Conservation (phyloP, 2,797 vertebrate species). For the Syngnathus rostellatus region DNA sequence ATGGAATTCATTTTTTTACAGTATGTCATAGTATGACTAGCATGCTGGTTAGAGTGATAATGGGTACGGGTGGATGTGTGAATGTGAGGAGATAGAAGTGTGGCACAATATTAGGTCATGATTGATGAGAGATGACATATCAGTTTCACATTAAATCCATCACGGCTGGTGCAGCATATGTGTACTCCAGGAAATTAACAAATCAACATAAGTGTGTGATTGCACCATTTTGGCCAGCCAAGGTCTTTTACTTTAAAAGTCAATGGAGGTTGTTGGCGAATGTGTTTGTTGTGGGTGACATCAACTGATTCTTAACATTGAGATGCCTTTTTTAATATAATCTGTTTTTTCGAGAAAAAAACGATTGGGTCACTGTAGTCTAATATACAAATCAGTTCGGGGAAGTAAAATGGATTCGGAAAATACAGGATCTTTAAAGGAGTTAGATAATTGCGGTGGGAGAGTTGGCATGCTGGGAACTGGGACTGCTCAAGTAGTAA, state of each 20-base stretch:
- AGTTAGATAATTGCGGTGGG: no score
- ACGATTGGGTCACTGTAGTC: no score
- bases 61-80: background rate
- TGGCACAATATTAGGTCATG: slow-evolving; percentile 27
- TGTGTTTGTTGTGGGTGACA: background rate
- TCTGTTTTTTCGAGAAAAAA: no score
- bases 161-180: slow-evolving; percentile 30
- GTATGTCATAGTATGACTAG: background rate
- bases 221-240: slow-evolving; percentile 24
- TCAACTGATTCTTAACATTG: background rate
- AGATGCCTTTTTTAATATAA: background rate
- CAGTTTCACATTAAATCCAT: slow-evolving; percentile 54
- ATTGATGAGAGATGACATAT: slow-evolving; percentile 53
- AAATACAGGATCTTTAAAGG: no score
- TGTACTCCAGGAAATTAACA: slow-evolving; percentile 46
- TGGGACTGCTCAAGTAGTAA: background rate
- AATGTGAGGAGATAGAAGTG: background rate
- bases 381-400: no score
- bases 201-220: slow-evolving; percentile 24
- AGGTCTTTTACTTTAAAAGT: slow-evolving; percentile 2
- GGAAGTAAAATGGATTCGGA: no score
- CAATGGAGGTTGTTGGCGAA: background rate
- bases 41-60: background rate
- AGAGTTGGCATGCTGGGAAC: no score
- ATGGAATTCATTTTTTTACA: background rate